Percentiles rank a stretch among this genome's conserved stretches.
These are phyloP conservation scores for Melanaphis sacchari DNA, from an alignment of 1,140 invertebrate genomes.

Conservation along the genomic window DNA sequence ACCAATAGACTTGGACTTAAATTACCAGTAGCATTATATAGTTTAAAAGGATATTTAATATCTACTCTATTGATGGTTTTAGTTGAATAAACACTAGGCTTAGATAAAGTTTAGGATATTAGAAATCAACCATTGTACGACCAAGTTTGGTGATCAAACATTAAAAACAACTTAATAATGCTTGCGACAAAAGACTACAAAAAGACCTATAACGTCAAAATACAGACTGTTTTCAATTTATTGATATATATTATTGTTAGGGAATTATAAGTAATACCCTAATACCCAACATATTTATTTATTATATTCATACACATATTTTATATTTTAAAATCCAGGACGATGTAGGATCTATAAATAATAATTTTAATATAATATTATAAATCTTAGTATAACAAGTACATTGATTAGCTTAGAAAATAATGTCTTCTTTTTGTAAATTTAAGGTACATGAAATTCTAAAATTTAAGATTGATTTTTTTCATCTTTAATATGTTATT, in stretches of 20 bases:
- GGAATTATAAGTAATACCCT: not conserved
- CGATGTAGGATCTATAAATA: too few relatives aligned
- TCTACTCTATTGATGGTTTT: not conserved
- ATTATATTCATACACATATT: not conserved
- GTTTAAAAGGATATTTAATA: not conserved
- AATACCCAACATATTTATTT: not conserved
- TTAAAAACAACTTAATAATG: not conserved
- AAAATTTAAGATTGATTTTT: not conserved
- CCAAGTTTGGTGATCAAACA: not conserved
- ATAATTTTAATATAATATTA: too few relatives aligned
- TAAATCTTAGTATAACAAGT: too few relatives aligned
- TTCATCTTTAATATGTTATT: not conserved
- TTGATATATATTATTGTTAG: not conserved
- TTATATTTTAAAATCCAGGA: not conserved
- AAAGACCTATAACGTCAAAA: not conserved
- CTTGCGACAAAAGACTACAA: not conserved
- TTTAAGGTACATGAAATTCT: not conserved
- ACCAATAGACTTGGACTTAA: not conserved
- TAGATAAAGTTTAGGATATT: not conserved
- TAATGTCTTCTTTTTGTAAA: not conserved
- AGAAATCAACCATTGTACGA: not conserved
- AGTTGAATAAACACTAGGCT: not conserved
- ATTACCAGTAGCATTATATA: not conserved
- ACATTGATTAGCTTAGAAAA: too few relatives aligned
- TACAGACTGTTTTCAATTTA: not conserved